These are phyloP conservation scores for Heteronetta atricapilla DNA, from an alignment of 2,113 vertebrate genomes.

Conservation along the genomic window DNA sequence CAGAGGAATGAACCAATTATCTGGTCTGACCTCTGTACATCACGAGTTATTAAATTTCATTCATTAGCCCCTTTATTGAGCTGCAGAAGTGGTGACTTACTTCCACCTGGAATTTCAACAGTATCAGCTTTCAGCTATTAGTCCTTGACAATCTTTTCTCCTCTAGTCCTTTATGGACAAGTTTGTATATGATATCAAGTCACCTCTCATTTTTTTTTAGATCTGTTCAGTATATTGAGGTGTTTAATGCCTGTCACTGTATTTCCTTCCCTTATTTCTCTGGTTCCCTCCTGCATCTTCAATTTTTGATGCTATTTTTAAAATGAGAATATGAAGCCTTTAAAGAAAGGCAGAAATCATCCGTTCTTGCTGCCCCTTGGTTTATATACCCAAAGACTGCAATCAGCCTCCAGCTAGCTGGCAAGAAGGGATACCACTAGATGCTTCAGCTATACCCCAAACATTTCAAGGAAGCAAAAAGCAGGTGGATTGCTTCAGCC, in stretches of 20 bases:
- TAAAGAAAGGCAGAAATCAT: not conserved
- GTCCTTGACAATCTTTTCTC: constrained; percentile 14
- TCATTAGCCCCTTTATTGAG: constrained; percentile 23
- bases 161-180: not conserved
- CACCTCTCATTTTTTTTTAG: not conserved
- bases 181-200: not conserved
- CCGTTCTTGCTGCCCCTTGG: not conserved
- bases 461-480: not conserved
- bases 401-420: not conserved
- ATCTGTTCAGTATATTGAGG: not conserved
- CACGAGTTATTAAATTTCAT: constrained; percentile 15
- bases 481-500: not conserved
- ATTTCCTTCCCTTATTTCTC: not conserved
- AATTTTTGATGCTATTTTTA: not conserved
- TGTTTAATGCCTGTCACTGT: not conserved
- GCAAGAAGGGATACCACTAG: not conserved
- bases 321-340: not conserved
- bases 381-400: not conserved
- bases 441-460: not conserved
- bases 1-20: constrained; percentile 29
- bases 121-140: constrained; percentile 4
- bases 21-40: constrained; percentile 1
- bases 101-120: constrained; percentile 5
- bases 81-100: not conserved
- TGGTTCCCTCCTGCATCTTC: not conserved